Percentiles rank a stretch among this genome's conserved stretches.
Evolutionary conservation across 2,113 vertebrate genomes (phyloP).

Genomic region (Paramormyrops kingsleyae): DNA sequence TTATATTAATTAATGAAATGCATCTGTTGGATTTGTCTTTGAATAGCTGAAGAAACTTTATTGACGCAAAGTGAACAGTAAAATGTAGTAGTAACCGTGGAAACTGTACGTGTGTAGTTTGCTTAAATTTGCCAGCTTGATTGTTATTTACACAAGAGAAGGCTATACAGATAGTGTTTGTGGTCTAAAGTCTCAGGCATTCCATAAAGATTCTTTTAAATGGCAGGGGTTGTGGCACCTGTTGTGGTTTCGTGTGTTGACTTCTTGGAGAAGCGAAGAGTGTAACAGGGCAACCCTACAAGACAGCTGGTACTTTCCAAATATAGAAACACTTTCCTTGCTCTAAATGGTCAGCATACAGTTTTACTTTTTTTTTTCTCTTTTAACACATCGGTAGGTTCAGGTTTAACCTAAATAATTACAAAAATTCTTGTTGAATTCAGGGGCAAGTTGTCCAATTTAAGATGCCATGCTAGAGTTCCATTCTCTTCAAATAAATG

Average conservation of each 20-base stretch:
- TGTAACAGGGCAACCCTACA: background rate
- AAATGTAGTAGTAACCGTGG: background rate
- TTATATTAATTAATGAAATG: background rate
- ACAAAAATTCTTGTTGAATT: background rate
- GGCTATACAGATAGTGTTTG: background rate
- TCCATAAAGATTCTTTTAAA: background rate
- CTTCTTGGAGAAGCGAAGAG: background rate
- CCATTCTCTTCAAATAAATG: background rate
- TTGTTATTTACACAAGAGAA: background rate
- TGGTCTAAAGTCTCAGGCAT: background rate
- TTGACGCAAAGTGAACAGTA: background rate
- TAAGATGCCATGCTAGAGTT: background rate
- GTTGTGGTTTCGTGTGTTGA: slow-evolving; percentile 6
- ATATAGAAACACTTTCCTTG: slow-evolving; percentile 9
- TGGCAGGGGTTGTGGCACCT: background rate
- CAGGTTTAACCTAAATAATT: background rate
- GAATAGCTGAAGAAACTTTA: background rate
- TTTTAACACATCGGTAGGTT: background rate
- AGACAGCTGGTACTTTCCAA: background rate
- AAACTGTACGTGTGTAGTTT: background rate
- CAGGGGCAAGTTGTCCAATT: background rate
- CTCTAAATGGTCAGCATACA: background rate
- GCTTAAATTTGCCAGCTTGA: background rate
- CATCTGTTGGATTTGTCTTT: background rate
- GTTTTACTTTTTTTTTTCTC: background rate